Base-by-base conservation (phyloP, 2,888 invertebrate species). In the Nematopogon swammerdamellus region DNA sequence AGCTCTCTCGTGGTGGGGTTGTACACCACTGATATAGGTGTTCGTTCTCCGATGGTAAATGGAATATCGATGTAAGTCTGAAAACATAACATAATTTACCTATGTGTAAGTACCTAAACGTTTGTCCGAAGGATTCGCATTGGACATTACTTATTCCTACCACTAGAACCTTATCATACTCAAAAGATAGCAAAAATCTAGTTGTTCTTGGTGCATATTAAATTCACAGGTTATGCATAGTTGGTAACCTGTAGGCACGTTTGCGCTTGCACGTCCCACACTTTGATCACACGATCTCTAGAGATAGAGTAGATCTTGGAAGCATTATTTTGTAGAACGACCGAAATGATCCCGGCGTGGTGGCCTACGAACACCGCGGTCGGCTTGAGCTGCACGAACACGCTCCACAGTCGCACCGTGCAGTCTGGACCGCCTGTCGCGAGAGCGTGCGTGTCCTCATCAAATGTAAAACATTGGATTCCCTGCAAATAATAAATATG, bases 341-440 rank as follows among this genome's bases (percentile, higher is more conserved):
- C 67, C 49, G 82, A 81, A 17, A 82, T 81, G 55, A 93, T 82
- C 11, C 87, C 84, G 1, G 87, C 81, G 59, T 85, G 85, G 64
- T 92, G 92, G 0, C 91, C 91, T 30, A 58, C 49, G 30, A 92
- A 74, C 14, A 83, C 68, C 10, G 82, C 80, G 44, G 73, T 85
- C 1, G 89, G 82, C 59, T 86, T 85, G 47, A 73, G 70, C 1
- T 88, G 83, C n/a, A 89, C 85, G 63, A 89, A 90, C 0, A 91
- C 85, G 68, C 89, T 91, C 92, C 92, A 94, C 48, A 91, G 74
- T 36, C 91, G 83, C 19, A 91, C 80, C 48, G 82, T 63, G 57
- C 88, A 87, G 68, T 93, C 92, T 6, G 89, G 85, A 3, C 92
- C 88, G 1, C 92, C 92, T 1, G 86, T 87, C 49, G 82, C 86